Conservation (phyloP, 1,140 invertebrate species). For the Papilio polytes region DNA sequence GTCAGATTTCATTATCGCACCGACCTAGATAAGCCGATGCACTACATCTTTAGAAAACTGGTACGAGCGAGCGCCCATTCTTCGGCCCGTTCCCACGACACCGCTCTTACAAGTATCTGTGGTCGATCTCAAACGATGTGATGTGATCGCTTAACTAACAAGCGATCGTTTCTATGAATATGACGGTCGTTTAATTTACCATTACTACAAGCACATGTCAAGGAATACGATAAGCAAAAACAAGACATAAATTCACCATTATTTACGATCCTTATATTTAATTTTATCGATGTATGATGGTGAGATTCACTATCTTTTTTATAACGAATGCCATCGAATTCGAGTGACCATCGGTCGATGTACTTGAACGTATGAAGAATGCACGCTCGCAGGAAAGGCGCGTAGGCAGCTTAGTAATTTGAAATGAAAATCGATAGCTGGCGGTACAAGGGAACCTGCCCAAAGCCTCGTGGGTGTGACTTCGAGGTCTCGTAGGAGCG, state of each 20-base stretch:
- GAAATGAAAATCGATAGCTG: slow-evolving; percentile 80
- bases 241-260: not conserved
- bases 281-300: not conserved
- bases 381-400: slow-evolving; percentile 54
- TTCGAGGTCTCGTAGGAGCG: slow-evolving; percentile 57
- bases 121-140: slow-evolving; percentile 72
- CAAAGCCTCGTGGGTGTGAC: slow-evolving; percentile 63
- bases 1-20: slow-evolving; percentile 69
- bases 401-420: slow-evolving; percentile 75
- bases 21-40: slow-evolving; percentile 73
- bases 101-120: slow-evolving; percentile 58
- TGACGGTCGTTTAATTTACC: slow-evolving; percentile 59
- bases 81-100: slow-evolving; percentile 74
- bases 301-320: not conserved
- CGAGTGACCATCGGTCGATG: slow-evolving; percentile 56
- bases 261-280: not conserved
- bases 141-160: slow-evolving; percentile 76
- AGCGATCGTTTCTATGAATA: slow-evolving; percentile 50
- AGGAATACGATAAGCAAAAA: not conserved
- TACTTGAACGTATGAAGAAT: slow-evolving; percentile 65
- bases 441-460: slow-evolving; percentile 69
- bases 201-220: not conserved
- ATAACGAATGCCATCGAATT: slow-evolving; percentile 50
- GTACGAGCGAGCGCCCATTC: slow-evolving; percentile 72
- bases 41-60: slow-evolving; percentile 77